Conservation (phyloP, 2,113 vertebrate genomes). For the Piprites chloris region DNA sequence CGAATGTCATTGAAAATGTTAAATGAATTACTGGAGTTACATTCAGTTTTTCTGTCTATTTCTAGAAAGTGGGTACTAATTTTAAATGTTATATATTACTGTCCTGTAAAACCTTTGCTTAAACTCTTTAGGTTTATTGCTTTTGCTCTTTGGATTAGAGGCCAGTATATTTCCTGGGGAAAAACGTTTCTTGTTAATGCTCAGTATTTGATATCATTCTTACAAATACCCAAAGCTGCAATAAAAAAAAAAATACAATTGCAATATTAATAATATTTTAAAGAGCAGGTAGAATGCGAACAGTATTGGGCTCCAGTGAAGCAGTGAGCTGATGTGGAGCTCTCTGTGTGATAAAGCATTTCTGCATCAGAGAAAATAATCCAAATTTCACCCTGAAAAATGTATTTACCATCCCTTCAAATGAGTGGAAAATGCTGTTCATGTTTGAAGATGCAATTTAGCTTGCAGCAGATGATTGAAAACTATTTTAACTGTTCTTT, state of each 20-base stretch:
- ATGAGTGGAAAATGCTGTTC: not conserved
- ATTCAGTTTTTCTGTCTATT: constrained; percentile 40
- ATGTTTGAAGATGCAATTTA: not conserved
- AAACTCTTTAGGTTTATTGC: constrained; percentile 52
- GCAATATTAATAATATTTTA: constrained; percentile 29
- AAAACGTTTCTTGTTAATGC: constrained; percentile 7
- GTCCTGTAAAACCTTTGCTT: constrained; percentile 41
- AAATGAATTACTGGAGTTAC: constrained; percentile 53
- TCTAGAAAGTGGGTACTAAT: constrained; percentile 57
- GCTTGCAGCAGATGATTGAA: not conserved
- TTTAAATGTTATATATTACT: constrained; percentile 53
- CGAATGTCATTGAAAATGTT: constrained; percentile 65
- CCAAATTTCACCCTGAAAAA: constrained; percentile 19
- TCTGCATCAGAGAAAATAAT: constrained; percentile 17
- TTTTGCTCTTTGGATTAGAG: constrained; percentile 52
- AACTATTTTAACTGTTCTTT: not conserved
- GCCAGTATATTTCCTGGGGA: constrained; percentile 16
- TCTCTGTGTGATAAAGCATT: not conserved
- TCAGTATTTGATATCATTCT: not conserved
- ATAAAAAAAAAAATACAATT: not conserved
- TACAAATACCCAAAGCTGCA: constrained; percentile 29
- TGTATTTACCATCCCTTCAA: not conserved
- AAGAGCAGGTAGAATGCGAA: not conserved
- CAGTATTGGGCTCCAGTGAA: not conserved
- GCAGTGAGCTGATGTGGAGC: not conserved